Evolutionary conservation across 2,888 invertebrate genomes (phyloP), one percentile per base, ranked within the genome.

Genomic region (Phymatocera aterrima): DNA sequence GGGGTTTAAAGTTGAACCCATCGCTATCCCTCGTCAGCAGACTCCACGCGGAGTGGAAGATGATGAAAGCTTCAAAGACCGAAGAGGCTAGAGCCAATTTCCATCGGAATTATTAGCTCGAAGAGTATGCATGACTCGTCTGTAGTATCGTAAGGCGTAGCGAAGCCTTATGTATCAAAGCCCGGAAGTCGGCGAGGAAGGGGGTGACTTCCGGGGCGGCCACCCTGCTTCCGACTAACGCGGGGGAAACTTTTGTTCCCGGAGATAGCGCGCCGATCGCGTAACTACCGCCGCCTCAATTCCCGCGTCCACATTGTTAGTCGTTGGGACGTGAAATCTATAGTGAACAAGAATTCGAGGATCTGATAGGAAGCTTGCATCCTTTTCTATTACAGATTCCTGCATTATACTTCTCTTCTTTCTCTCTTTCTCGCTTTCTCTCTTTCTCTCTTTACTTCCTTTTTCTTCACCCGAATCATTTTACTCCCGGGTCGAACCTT

Each of bases 81-180:
- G 12, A 75, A 75, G 75, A 75, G n/a, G n/a, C 75, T 60, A 75
- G 64, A 72, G 70, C 70, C 82, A 85, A 85, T 85, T 85, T 84
- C 85, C 85, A 85, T 81, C 75, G 79, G 82, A 85, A 82, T 85
- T 85, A 85, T 85, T 85, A 85, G 83, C 83, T 82, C 79, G 80
- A 51, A 80, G 82, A 78, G 78, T 81, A 80, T 78, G 77, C 77
- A 60, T 31, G 51, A 60, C 57, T 75, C 43, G 75, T 75, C 75
- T 75, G 57, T 34, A 60, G 24, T 34, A 75, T 57, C 75, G 75
- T 57, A 60, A 75, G 60, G 75, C 37, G 75, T 15, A 57, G 15
- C 37, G 57, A 48, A 75, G 75, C 31, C 75, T 75, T 75, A 75
- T 60, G 75, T 75, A 75, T 75, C 75, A 75, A 75, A 75, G 75